Conservation (phyloP, 1,140 invertebrate species). For the Marisa cornuarietis region DNA sequence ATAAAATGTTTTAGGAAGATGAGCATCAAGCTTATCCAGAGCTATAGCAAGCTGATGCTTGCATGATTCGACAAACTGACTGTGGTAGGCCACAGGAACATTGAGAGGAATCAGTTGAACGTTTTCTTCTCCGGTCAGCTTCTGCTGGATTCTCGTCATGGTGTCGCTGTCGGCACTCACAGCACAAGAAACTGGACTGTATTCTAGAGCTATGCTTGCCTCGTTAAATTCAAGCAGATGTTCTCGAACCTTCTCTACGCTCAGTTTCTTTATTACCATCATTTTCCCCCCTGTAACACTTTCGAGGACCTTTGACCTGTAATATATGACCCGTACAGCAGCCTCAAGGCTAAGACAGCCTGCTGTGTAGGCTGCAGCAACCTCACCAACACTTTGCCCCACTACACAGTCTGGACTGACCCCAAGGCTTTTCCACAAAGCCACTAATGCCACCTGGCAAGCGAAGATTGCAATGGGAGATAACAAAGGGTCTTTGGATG, state of each 20-base stretch:
- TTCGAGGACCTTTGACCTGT: slow-evolving; percentile 13
- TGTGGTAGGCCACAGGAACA: slow-evolving; percentile 36
- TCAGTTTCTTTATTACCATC: slow-evolving; percentile 29
- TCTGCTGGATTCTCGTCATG: slow-evolving; percentile 2
- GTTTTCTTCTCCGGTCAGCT: not conserved
- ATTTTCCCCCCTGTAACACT: slow-evolving; percentile 26
- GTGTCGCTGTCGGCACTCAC: slow-evolving; percentile 27
- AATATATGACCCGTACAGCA: slow-evolving; percentile 34
- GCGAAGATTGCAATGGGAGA: slow-evolving; percentile 33
- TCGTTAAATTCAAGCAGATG: not conserved
- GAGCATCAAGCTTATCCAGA: slow-evolving; percentile 5
- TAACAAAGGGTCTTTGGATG: slow-evolving; percentile 19
- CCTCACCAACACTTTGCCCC: slow-evolving; percentile 42
- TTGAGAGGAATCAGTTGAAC: slow-evolving; percentile 13
- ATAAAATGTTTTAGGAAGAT: not conserved
- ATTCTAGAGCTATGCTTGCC: slow-evolving; percentile 26
- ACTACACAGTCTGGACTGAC: slow-evolving; percentile 19
- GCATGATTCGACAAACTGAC: slow-evolving; percentile 25
- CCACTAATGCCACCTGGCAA: slow-evolving; percentile 29
- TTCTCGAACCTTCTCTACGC: slow-evolving; percentile 14
- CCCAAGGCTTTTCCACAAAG: slow-evolving; percentile 24
- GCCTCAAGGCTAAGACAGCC: slow-evolving; percentile 22
- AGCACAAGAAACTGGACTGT: slow-evolving; percentile 26
- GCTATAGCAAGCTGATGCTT: not conserved
- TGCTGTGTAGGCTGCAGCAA: slow-evolving; percentile 36